Evolutionary conservation across 2,113 vertebrate species (phyloP).

Genomic region (Dendropsophus ebraccatus): DNA sequence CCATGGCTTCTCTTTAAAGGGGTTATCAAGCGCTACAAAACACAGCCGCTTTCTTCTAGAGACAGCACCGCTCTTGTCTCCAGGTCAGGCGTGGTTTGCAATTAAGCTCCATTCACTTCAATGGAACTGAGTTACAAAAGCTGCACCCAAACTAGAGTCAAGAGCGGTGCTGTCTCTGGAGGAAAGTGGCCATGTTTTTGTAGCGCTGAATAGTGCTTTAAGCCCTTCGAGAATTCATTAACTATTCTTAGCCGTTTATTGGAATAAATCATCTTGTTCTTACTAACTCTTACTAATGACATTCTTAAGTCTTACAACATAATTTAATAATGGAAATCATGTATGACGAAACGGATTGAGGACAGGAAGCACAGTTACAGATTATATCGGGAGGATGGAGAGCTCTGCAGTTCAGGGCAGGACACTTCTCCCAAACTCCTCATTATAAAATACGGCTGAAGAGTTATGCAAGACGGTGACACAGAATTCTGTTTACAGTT

Average conservation of each 20-base stretch:
- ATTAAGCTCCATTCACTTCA: too few species aligned
- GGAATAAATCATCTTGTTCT: neutral
- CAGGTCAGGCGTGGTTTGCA: too few species aligned
- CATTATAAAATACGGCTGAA: conserved; percentile 21
- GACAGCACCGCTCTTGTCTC: too few species aligned
- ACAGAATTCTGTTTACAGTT: neutral
- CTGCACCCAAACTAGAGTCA: too few species aligned
- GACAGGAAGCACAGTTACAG: conserved; percentile 1
- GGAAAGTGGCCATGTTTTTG: too few species aligned
- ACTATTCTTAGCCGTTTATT: conserved; percentile 6
- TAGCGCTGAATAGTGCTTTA: too few species aligned
- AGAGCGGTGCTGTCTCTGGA: too few species aligned
- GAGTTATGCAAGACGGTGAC: conserved; percentile 17
- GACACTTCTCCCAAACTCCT: neutral
- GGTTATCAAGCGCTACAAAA: too few species aligned
- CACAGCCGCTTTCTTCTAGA: too few species aligned
- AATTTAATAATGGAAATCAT: neutral
- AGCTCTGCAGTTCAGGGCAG: neutral
- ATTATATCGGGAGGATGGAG: neutral
- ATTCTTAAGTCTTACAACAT: conserved; percentile 16
- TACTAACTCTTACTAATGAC: neutral
- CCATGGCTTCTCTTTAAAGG: too few species aligned
- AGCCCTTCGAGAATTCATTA: neutral
- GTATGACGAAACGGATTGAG: neutral
- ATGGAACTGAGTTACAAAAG: too few species aligned